Conservation (phyloP, 2,888 invertebrate species). For the Petrolisthes cinctipes region DNA sequence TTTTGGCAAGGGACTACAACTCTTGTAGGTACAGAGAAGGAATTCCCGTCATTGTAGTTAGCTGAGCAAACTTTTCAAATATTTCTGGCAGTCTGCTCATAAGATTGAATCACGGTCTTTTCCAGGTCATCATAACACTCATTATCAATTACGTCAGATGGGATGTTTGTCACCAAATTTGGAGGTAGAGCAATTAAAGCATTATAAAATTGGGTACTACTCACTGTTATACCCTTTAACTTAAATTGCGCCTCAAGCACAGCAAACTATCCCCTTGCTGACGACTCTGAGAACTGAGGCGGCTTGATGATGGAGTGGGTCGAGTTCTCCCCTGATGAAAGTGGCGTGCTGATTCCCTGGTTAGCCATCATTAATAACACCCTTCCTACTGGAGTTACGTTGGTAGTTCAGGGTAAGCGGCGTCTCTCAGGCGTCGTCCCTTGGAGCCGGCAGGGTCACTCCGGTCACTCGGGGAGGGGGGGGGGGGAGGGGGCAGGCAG, state of each 20-base stretch:
- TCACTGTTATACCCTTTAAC: not conserved
- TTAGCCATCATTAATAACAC: too few relatives aligned
- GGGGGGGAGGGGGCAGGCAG: too few relatives aligned
- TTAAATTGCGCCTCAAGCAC: too few relatives aligned
- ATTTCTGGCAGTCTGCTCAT: not conserved
- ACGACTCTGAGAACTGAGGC: not conserved
- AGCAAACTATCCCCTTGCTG: not conserved
- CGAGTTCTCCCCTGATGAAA: not conserved
- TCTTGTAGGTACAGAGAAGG: conserved; percentile 2
- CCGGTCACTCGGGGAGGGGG: not conserved
- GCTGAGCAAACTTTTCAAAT: not conserved
- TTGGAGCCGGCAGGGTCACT: not conserved
- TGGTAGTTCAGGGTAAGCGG: too few relatives aligned
- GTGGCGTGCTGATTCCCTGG: too few relatives aligned
- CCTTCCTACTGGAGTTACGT: too few relatives aligned
- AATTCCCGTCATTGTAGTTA: not conserved
- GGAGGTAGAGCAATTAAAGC: not conserved
- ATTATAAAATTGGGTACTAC: not conserved
- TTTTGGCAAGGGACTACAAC: not conserved
- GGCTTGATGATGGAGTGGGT: not conserved
- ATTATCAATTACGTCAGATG: not conserved
- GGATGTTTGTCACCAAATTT: not conserved
- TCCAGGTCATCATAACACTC: not conserved
- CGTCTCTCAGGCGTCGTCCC: too few relatives aligned
- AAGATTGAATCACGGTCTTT: not conserved